Percentiles rank a stretch among this genome's conserved stretches.
These are phyloP conservation scores for Cephus spinipes DNA, from an alignment of 2,888 invertebrate species.

Conservation along the genomic window DNA sequence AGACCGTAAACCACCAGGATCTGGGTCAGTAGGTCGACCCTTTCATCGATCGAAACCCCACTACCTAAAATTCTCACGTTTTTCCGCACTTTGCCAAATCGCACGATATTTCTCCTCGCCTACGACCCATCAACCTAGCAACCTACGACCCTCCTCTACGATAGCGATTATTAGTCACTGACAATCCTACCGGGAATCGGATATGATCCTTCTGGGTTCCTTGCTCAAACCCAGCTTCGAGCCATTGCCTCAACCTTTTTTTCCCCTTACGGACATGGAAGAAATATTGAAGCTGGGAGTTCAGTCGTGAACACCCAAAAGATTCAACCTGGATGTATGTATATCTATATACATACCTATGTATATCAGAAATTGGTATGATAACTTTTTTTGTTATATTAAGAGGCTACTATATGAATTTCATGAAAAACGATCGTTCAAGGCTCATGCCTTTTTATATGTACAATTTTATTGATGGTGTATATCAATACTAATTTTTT, in stretches of 20 bases:
- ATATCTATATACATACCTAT: not conserved
- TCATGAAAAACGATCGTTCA: not conserved
- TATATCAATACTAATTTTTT: not conserved
- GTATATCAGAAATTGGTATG: not conserved
- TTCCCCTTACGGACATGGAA: not conserved
- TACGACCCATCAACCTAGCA: not conserved
- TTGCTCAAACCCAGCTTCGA: not conserved
- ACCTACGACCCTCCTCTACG: not conserved
- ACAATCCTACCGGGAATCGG: not conserved
- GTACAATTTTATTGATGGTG: not conserved
- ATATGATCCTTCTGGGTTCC: not conserved
- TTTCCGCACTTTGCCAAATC: constrained; percentile 24
- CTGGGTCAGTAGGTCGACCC: constrained; percentile 53
- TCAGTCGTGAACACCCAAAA: not conserved
- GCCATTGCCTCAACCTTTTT: not conserved
- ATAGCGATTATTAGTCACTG: constrained; percentile 9
- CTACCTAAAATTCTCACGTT: constrained; percentile 40
- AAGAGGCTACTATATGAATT: not conserved
- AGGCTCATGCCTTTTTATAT: not conserved
- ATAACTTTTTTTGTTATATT: not conserved
- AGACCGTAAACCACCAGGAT: constrained; percentile 39
- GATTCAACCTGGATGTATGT: not conserved
- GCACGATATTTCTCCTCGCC: not conserved
- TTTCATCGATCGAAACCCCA: constrained; percentile 48
- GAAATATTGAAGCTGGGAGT: not conserved